phyloP scores from a whole-genome alignment of 1,140 invertebrate species.

The Oryctes rhinoceros region DNA sequence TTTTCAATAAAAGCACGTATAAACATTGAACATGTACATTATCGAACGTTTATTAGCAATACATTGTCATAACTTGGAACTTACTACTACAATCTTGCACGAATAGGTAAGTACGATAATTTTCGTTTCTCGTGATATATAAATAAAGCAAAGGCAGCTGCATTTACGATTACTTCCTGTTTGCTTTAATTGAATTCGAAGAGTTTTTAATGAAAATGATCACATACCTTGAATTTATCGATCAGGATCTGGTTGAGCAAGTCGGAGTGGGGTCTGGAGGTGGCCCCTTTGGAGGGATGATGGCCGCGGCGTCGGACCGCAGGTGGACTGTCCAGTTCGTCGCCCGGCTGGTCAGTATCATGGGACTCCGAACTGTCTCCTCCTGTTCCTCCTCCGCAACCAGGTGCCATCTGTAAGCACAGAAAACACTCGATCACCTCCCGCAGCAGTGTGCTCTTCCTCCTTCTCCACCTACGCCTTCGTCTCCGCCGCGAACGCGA shows the following conservation, averaged over 20 bases:
- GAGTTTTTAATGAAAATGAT: too few species aligned
- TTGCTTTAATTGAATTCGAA: too few species aligned
- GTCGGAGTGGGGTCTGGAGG: constrained; percentile 68
- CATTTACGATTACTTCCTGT: too few species aligned
- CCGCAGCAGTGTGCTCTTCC: constrained; percentile 8
- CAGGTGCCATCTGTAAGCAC: constrained; percentile 65
- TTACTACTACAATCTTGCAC: too few species aligned
- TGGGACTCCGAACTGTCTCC: constrained; percentile 71
- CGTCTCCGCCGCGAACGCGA: neutral
- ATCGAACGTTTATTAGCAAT: too few species aligned
- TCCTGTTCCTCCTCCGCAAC: constrained; percentile 62
- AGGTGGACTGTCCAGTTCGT: constrained; percentile 68
- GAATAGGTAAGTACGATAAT: too few species aligned
- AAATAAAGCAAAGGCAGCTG: too few species aligned
- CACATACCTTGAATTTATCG: constrained; percentile 70
- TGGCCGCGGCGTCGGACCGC: constrained; percentile 60
- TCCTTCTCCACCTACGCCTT: neutral
- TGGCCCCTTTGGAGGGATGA: constrained; percentile 51
- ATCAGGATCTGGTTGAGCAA: constrained; percentile 70
- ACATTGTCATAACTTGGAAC: too few species aligned
- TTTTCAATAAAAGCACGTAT: too few species aligned
- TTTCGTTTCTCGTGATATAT: too few species aligned
- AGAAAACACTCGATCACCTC: constrained; percentile 23
- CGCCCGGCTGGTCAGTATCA: constrained; percentile 67
- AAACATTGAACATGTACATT: too few species aligned